Evolutionary conservation across 2,797 vertebrate species (phyloP).

Genomic region (Pseudomugil gertrudae): DNA sequence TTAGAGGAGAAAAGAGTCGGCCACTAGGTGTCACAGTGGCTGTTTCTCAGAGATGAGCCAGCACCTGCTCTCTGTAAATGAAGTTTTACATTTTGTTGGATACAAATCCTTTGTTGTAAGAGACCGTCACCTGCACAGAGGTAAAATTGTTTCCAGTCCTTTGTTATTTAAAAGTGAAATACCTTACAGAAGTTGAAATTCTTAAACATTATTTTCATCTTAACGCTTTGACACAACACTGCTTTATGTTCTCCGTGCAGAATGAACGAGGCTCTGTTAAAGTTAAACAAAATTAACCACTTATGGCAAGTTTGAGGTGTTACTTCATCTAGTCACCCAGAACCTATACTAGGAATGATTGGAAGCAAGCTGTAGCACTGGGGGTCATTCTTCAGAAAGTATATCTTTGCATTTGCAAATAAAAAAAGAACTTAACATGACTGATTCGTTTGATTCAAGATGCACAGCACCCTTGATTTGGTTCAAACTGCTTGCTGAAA

Average conservation of each 20-base stretch:
- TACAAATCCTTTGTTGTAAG: neutral
- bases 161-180: neutral
- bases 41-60: conserved; percentile 50
- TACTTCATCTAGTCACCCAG: too few species aligned
- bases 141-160: neutral
- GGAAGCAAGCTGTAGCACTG: neutral
- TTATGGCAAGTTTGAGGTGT: too few species aligned
- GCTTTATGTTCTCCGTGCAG: neutral
- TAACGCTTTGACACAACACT: neutral
- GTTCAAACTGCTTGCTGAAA: neutral
- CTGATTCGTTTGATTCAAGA: neutral
- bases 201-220: neutral
- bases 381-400: neutral
- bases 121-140: neutral
- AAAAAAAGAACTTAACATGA: neutral
- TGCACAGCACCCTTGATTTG: neutral
- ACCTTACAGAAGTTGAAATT: neutral
- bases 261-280: conserved; percentile 1
- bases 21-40: conserved; percentile 83
- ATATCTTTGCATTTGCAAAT: too few species aligned
- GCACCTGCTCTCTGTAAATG: conserved; percentile 12
- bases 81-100: neutral
- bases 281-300: too few species aligned
- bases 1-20: conserved; percentile 36
- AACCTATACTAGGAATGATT: neutral